phyloP scores from a whole-genome alignment of 2,888 invertebrate species.

The Dione vanillae region DNA sequence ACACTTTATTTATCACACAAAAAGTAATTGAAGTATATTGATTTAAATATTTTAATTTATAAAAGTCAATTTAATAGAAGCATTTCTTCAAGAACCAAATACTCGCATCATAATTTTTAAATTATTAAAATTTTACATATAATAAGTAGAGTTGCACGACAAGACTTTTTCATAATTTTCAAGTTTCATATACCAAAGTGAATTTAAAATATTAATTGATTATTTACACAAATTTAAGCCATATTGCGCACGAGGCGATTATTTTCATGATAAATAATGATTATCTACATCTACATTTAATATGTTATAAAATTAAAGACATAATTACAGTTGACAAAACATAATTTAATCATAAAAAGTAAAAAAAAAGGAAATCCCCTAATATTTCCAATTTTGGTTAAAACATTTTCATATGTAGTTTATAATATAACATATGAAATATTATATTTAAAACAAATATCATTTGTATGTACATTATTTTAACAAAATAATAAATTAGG shows the following conservation, averaged over 20 bases:
- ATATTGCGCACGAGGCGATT: background rate
- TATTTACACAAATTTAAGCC: conserved; percentile 18
- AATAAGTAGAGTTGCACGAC: background rate
- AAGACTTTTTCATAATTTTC: background rate
- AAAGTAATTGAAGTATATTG: conserved; percentile 24
- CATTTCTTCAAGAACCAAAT: background rate
- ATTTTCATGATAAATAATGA: conserved; percentile 7
- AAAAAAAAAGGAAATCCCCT: background rate
- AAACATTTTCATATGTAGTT: background rate
- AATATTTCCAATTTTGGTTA: background rate
- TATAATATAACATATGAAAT: background rate
- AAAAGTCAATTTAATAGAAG: background rate
- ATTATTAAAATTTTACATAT: background rate
- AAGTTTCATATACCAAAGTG: background rate
- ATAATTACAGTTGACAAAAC: conserved; percentile 8
- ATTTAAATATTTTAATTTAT: background rate
- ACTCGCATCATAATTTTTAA: background rate
- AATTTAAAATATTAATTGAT: background rate
- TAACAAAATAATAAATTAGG: conserved; percentile 15
- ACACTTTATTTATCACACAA: conserved; percentile 47
- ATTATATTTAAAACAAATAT: background rate
- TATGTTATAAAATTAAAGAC: conserved; percentile 11
- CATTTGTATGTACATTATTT: conserved; percentile 14
- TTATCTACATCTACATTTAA: conserved; percentile 20
- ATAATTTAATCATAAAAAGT: conserved; percentile 3